Evolutionary conservation across 1,140 invertebrate species (phyloP), one percentile per base, ranked within the genome.

Genomic region (Nasonia longicornis): DNA sequence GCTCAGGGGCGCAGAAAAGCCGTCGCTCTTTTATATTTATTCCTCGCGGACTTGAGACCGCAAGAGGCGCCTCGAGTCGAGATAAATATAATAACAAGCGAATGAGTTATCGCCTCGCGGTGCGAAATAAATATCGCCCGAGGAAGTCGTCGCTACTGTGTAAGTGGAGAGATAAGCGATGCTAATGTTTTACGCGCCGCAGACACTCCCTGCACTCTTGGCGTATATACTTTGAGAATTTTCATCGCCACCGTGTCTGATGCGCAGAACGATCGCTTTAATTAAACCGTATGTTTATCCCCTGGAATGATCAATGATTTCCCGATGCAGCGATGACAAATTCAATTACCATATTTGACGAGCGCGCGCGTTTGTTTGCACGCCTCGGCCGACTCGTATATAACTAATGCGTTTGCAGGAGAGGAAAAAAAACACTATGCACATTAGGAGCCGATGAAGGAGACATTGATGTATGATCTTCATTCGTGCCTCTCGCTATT

Each of bases 21-120:
- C 58, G 4, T 22, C 35, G 42, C 48, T 63, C 42, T 48, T 42
- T 42, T 42, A 42, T 70, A 67, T 78, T 79, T 64, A 26, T 20
- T 70, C 52, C 58, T 67, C 63, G 22, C 26, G n/a, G 10, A 35
- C 31, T 14, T 63, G 42, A 38, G 52, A 69, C 16, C 31, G 26
- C 26, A 26, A 26, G 26, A 26, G 67, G 42, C 45, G 82, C 84
- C 77, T 83, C 81, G 77, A 52, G 73, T 58, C 20, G 81, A 80
- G 84, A 89, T 90, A 90, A 90, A 90, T 90, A 90, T 90, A 90
- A 90, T 87, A 89, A 90, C 85, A 88, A 87, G 79, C 82, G 80
- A 85, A 85, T 86, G 86, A 89, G 85, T 88, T 87, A 87, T 87
- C 86, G 87, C 85, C 74, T 81, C 67, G 84, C 67, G 77, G 85